A percentile compares a stretch with the other conserved stretches of the same genome.
phyloP scores from a whole-genome alignment of 2,113 vertebrate genomes.

The Microtus pennsylvanicus region DNA sequence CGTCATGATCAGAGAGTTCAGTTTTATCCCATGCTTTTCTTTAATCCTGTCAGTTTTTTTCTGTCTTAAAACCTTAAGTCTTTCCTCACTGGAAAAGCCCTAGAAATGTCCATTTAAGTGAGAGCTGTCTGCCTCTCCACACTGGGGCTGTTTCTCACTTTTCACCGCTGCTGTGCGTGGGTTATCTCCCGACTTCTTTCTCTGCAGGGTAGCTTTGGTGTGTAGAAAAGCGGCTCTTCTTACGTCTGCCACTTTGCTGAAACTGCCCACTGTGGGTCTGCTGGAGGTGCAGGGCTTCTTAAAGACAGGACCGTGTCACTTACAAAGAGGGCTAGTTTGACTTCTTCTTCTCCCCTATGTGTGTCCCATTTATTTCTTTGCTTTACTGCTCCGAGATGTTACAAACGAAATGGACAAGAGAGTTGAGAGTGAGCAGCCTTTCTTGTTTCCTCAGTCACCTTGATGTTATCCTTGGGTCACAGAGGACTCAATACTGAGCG shows the following conservation, averaged over 20 bases:
- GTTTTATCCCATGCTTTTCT: too few species aligned
- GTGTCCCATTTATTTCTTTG: neutral
- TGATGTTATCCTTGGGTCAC: neutral
- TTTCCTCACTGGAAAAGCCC: neutral
- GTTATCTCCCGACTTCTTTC: neutral
- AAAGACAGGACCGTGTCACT: neutral
- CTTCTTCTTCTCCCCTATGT: neutral
- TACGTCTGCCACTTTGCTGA: neutral
- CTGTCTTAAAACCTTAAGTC: neutral
- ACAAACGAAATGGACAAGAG: neutral
- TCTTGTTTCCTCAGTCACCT: neutral
- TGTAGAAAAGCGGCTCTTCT: neutral
- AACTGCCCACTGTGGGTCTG: neutral
- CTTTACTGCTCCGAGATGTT: neutral
- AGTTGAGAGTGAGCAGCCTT: neutral
- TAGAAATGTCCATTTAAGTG: neutral
- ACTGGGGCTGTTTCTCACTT: neutral
- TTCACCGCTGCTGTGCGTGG: neutral
- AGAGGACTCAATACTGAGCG: neutral
- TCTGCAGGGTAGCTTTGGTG: neutral
- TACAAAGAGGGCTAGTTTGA: neutral
- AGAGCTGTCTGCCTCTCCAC: neutral
- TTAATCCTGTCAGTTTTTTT: conserved; percentile 30
- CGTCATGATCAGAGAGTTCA: too few species aligned
- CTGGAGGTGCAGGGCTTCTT: neutral